Percentiles rank a stretch among this genome's conserved stretches.
These are phyloP conservation scores for Hydriomena furcata DNA, from an alignment of 2,888 invertebrate species.

Conservation along the genomic window DNA sequence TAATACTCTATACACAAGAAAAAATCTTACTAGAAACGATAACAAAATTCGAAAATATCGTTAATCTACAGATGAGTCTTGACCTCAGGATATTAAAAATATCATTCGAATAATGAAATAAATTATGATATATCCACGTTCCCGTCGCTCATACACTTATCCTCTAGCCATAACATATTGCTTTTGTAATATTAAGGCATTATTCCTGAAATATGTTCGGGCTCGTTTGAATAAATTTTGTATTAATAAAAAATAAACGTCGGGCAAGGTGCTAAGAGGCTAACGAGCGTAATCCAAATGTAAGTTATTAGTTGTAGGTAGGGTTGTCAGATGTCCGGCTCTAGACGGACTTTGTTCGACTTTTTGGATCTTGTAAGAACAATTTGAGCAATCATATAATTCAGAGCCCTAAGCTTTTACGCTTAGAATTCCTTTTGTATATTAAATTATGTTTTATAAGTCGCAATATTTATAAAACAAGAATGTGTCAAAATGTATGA, in stretches of 20 bases:
- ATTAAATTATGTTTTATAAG: too few relatives aligned
- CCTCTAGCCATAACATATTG: constrained; percentile 72
- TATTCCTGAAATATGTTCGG: constrained; percentile 72
- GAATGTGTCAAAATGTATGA: too few relatives aligned
- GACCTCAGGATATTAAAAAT: constrained; percentile 51
- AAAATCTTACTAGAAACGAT: neutral
- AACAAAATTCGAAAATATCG: constrained; percentile 3
- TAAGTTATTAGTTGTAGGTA: constrained; percentile 75
- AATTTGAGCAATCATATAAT: too few relatives aligned
- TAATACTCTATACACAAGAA: too few relatives aligned
- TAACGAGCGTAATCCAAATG: constrained; percentile 81
- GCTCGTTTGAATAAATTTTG: constrained; percentile 76
- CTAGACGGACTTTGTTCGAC: constrained; percentile 3
- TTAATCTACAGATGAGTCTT: constrained; percentile 28
- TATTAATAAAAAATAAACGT: constrained; percentile 78
- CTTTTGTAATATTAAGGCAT: constrained; percentile 71
- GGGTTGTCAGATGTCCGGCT: constrained; percentile 2
- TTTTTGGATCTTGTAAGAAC: neutral
- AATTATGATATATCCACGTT: constrained; percentile 54
- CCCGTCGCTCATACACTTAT: constrained; percentile 54
- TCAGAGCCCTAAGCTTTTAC: too few relatives aligned
- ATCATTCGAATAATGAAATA: constrained; percentile 59
- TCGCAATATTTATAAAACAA: too few relatives aligned
- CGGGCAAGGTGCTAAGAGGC: constrained; percentile 79
- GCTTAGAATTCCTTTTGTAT: too few relatives aligned